Base-by-base conservation (phyloP, 2,888 invertebrate species). In the Drosophila anomalata region DNA sequence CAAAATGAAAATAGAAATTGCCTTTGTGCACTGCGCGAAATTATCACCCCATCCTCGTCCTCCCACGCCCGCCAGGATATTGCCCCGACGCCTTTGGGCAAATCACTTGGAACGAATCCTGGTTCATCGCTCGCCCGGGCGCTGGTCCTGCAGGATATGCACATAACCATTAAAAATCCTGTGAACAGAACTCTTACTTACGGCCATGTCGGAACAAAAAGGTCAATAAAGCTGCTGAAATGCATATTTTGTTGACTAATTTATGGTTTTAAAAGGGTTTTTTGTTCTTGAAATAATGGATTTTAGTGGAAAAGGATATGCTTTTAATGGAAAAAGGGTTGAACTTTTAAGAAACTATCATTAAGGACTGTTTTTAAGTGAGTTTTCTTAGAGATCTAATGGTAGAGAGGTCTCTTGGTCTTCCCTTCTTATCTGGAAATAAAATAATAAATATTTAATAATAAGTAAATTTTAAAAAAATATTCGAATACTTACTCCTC, bases 1-100 rank as follows among this genome's bases (percentile, higher is more conserved):
- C 14, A 76, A 76, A 79, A 78, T 60, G 63, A 73, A 76, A 81
- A 79, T 86, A 84, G 75, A 84, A 80, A 84, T 84, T 80, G 67
- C 67, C 68, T 80, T 63, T 65, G 74, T 79, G 73, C 62, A 65
- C 65, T 53, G 63, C 22, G 66, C 54, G 41, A 57, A 47, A 69
- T 63, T 22, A 39, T 33, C 17, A 17, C 65, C 46, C 12, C 39
- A 33, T 14, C n/a, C n/a, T 36, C 36, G n/a, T 24, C n/a, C 7
- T 2, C n/a, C 36, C 36, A n/a, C 7, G 36, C 36, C 33, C 11
- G 0, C 36, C 7, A n/a, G 24, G 57, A 7, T 26, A 50, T 33
- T 12, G 41, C 17, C 17, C 17, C 17, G 17, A 17, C 17, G 17
- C 26, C 17, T 26, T 8, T 20, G 46, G 42, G n/a, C 17, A 2